Evolutionary conservation across 2,797 vertebrate genomes (phyloP).

Genomic region (Siniperca undulata): DNA sequence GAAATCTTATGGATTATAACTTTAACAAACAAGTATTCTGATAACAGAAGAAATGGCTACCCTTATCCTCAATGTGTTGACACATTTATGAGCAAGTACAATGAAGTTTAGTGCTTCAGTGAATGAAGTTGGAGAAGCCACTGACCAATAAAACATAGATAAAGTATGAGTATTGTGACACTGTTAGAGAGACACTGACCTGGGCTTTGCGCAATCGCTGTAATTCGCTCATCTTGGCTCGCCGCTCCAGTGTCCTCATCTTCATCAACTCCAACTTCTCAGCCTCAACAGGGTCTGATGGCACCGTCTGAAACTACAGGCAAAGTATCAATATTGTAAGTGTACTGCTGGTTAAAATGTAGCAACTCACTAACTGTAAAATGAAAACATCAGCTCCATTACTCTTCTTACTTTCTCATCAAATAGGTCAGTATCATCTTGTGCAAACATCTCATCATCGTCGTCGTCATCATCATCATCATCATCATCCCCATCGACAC

Average conservation of each 20-base stretch:
- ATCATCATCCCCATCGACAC: slow-evolving; percentile 70
- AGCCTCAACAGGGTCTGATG: slow-evolving; percentile 69
- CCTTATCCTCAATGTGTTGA: not conserved
- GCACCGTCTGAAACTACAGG: slow-evolving; percentile 66
- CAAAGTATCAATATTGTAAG: not conserved
- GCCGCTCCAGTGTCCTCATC: slow-evolving; percentile 88
- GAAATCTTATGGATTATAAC: not conserved
- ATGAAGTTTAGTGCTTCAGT: not conserved
- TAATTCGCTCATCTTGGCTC: slow-evolving; percentile 88
- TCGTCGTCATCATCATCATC: slow-evolving; percentile 73
- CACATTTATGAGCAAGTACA: not conserved
- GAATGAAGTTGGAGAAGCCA: not conserved
- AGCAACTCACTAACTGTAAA: not conserved
- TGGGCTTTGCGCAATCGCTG: slow-evolving; percentile 92
- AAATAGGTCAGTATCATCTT: slow-evolving; percentile 67
- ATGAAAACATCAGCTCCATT: not conserved
- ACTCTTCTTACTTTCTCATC: slow-evolving; percentile 70
- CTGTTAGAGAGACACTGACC: slow-evolving; percentile 77
- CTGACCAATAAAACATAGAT: not conserved
- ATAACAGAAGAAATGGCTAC: not conserved
- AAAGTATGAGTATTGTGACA: not conserved
- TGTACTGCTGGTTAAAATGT: not conserved
- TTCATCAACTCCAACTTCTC: slow-evolving; percentile 83
- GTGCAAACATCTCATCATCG: slow-evolving; percentile 69
- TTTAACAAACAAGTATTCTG: not conserved